phyloP scores from a whole-genome alignment of 2,113 vertebrate species.

The Anser cygnoides region DNA sequence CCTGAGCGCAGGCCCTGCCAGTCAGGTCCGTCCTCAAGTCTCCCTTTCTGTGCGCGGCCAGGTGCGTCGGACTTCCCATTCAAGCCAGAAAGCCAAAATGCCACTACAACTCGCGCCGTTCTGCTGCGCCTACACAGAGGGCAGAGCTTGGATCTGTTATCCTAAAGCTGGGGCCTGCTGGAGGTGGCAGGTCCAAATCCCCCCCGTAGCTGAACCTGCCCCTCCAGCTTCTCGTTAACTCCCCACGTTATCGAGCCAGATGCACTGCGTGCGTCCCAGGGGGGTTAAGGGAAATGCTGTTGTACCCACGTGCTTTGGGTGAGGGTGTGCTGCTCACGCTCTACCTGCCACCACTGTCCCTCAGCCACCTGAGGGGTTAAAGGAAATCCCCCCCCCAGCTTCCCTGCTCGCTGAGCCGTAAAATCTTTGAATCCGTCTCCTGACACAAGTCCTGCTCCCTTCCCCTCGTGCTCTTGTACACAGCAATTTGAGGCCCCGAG shows the following conservation, averaged over 20 bases:
- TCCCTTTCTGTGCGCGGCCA: not conserved
- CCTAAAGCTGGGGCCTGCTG: not conserved
- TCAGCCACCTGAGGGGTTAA: too few species aligned
- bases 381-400: not conserved
- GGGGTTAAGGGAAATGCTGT: not conserved
- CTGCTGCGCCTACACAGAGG: not conserved
- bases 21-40: not conserved
- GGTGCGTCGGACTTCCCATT: not conserved
- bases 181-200: not conserved
- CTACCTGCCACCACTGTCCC: not conserved
- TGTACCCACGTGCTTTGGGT: fast-evolving
- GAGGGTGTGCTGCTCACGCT: not conserved
- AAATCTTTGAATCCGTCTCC: not conserved
- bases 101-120: fast-evolving
- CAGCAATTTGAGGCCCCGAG: not conserved
- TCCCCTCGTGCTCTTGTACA: not conserved
- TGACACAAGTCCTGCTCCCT: not conserved
- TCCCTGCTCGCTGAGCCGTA: not conserved
- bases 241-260: fast-evolving
- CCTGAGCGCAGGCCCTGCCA: slow-evolving; percentile 39
- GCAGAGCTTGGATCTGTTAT: not conserved
- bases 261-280: not conserved
- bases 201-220: fast-evolving
- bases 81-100: not conserved
- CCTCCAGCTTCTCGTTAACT: not conserved